Base-by-base conservation (phyloP, 2,888 invertebrate genomes). In the Eupithecia centaureata region DNA sequence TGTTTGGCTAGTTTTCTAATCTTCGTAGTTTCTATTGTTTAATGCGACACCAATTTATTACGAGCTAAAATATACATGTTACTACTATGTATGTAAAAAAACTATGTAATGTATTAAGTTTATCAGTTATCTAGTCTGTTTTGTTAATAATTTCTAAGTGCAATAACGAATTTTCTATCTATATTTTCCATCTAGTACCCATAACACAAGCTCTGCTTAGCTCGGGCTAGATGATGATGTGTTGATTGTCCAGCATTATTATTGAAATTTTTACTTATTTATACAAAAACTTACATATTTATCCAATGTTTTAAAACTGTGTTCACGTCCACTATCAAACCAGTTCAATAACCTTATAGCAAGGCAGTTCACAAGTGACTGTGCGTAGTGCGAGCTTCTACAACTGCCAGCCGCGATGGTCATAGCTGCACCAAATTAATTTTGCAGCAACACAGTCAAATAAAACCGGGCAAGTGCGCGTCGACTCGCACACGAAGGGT, bases 331-430 rank as follows among this genome's bases (percentile, higher is more conserved):
- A 47, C 30, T 10, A 67, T 64, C 61, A 51, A 58, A 60, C 64
- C 38, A 62, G 59, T 59, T 64, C 18, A 28, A 35, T 38, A 58
- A 58, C 52, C 57, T 59, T 51, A 54, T 35, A 32, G 47, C 67
- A 56, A 60, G 61, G 65, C 63, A 64, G 54, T 64, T 56, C 56
- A 47, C 22, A 30, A 42, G 61, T 51, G 57, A 60, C 65, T 63
- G 69, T 35, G 27, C 52, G 38, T 30, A 62, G 60, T 27, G 47
- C 52, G 47, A 57, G 58, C 33, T 59, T 54, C 54, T 64, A 54
- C 57, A 57, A 38, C 38, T 5, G 30, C 30, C n/a, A 8, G 35
- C 15, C 22, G 30, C 42, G 8, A 32, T 54, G n/a, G 28, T 28
- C 54, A n/a, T 56, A n/a, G 60, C 22, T 33, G 25, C 7, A 61